Conservation (phyloP, 2,888 invertebrate genomes). For the Pinctada fucata region DNA sequence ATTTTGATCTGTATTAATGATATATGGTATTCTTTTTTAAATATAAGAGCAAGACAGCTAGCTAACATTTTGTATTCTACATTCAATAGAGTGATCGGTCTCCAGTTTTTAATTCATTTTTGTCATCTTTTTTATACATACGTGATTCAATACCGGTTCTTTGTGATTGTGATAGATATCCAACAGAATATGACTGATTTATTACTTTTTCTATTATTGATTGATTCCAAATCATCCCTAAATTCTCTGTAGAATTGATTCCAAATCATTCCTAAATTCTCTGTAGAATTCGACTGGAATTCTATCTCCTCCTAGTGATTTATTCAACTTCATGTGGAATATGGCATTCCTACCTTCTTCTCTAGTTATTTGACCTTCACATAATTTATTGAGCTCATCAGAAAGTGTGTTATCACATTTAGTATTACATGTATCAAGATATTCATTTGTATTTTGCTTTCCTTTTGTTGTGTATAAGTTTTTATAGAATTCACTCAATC, state of each 20-base stretch:
- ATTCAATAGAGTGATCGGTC: conserved; percentile 18
- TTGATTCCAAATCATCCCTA: background rate
- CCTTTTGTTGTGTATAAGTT: conserved; percentile 3
- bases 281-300: background rate
- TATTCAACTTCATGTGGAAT: conserved; percentile 17
- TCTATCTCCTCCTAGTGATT: conserved; percentile 21
- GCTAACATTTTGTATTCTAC: conserved; percentile 19
- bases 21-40: too few species aligned
- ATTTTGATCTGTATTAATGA: background rate
- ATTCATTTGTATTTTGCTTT: too few species aligned
- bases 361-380: too few species aligned
- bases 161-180: background rate
- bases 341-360: conserved; percentile 16
- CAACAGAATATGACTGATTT: background rate
- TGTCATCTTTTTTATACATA: conserved; percentile 22
- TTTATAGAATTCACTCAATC: background rate
- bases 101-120: conserved; percentile 9
- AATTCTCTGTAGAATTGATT: too few species aligned
- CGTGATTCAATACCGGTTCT: conserved; percentile 13
- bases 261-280: too few species aligned
- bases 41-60: background rate
- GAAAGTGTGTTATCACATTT: background rate
- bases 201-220: background rate
- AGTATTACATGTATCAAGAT: too few species aligned
- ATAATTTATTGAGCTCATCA: background rate